These are phyloP conservation scores for Drosophila koepferae DNA, from an alignment of 2,888 invertebrate species.

Conservation along the genomic window DNA sequence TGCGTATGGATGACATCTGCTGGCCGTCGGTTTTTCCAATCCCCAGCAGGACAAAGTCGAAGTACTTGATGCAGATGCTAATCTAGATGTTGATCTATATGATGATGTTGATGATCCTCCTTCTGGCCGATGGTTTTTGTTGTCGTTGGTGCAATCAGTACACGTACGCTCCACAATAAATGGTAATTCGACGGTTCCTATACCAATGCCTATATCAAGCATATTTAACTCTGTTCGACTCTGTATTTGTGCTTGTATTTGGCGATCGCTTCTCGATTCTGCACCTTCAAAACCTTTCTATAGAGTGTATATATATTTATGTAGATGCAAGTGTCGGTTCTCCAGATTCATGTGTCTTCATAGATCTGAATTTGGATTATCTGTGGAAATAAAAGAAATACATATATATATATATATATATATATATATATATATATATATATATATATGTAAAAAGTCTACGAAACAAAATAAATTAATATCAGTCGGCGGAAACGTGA, in stretches of 20 bases:
- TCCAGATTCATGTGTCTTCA: constrained; percentile 37
- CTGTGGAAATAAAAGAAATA: constrained; percentile 20
- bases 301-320: constrained; percentile 3
- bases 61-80: constrained; percentile 3
- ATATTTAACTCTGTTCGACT: constrained; percentile 57
- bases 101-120: constrained; percentile 4
- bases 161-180: constrained; percentile 56
- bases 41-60: constrained; percentile 20
- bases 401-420: no score
- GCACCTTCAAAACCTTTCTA: not conserved
- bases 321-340: constrained; percentile 10
- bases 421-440: no score
- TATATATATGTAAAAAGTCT: not conserved
- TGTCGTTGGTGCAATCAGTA: constrained; percentile 43
- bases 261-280: constrained; percentile 18
- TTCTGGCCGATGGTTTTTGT: constrained; percentile 32
- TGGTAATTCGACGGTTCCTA: constrained; percentile 55
- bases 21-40: constrained; percentile 14
- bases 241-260: constrained; percentile 22
- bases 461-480: constrained; percentile 1
- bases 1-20: constrained; percentile 52
- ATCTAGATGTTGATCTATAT: constrained; percentile 7
- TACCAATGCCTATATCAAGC: constrained; percentile 56
- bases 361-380: constrained; percentile 37
- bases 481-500: constrained; percentile 34